Conservation (phyloP, 2,888 invertebrate genomes). For the Amiota communis region DNA sequence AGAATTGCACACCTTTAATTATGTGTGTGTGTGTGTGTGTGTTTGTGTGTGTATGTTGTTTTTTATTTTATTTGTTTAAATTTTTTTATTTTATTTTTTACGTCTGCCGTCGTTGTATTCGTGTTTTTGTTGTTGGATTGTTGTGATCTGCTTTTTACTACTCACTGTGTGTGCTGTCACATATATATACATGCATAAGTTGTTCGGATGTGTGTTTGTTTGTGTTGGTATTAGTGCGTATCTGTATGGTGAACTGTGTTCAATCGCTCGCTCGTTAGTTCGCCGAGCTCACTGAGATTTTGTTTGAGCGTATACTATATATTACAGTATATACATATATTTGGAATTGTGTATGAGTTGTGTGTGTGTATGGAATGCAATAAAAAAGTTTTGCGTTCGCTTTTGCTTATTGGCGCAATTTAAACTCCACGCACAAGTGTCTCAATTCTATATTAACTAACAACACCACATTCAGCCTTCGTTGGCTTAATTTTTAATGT, state of each 20-base stretch:
- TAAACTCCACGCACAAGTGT: conserved; percentile 30
- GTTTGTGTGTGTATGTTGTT: no score
- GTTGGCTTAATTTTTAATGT: neutral
- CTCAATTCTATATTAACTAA: neutral
- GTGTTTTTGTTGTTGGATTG: conserved; percentile 31
- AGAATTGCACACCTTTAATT: no score
- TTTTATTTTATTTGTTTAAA: no score
- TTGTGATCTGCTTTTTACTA: conserved; percentile 39
- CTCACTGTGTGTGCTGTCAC: conserved; percentile 44
- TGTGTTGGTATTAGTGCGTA: conserved; percentile 8
- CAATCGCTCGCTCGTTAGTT: no score
- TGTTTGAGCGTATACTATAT: no score
- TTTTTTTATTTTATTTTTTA: no score
- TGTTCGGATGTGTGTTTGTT: conserved; percentile 44
- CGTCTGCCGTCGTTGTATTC: no score
- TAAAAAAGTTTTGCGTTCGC: conserved; percentile 50
- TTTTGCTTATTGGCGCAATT: conserved; percentile 68
- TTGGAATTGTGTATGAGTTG: conserved; percentile 20
- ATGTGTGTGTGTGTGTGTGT: no score
- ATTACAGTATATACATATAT: conserved; percentile 29
- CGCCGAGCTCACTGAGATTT: no score
- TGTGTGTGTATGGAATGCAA: conserved; percentile 56
- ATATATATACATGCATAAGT: conserved; percentile 45
- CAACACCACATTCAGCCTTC: neutral
- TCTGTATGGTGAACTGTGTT: conserved; percentile 9